These are phyloP conservation scores for Anhinga anhinga DNA, from an alignment of 2,113 vertebrate genomes.

Conservation along the genomic window DNA sequence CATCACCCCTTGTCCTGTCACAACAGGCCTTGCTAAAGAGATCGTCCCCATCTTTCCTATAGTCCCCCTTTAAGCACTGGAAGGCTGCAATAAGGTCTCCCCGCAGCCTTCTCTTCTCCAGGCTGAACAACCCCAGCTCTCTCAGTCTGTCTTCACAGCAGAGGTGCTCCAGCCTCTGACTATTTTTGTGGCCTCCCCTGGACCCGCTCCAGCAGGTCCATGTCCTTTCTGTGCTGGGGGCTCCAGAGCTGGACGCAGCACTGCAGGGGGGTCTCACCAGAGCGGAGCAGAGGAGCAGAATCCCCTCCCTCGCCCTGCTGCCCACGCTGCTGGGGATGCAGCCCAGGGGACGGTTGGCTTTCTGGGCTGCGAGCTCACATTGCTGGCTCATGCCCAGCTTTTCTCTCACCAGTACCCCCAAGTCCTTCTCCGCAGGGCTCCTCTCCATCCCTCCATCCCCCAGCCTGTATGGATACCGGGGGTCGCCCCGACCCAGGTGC, in stretches of 20 bases:
- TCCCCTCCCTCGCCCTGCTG: neutral
- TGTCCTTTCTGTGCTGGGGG: neutral
- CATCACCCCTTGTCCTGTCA: too few species aligned
- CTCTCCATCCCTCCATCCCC: too few species aligned
- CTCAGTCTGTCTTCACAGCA: too few species aligned
- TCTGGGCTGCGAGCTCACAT: neutral
- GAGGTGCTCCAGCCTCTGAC: neutral
- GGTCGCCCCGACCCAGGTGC: too few species aligned
- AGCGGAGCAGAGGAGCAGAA: neutral
- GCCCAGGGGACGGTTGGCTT: neutral
- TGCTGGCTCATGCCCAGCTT: neutral
- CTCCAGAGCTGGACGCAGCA: neutral
- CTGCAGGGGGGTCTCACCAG: neutral
- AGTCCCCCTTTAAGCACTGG: too few species aligned
- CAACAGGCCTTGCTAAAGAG: too few species aligned
- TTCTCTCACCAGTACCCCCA: neutral
- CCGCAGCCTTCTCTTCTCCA: neutral
- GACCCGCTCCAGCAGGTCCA: neutral
- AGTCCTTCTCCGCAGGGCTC: neutral
- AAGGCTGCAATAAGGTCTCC: neutral
- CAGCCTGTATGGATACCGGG: fast-evolving
- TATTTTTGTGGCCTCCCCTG: neutral
- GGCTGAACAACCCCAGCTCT: neutral
- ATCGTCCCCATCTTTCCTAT: too few species aligned
- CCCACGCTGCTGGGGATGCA: neutral